These are phyloP conservation scores for Canis aureus DNA, from an alignment of 2,113 vertebrate genomes.

Conservation along the genomic window DNA sequence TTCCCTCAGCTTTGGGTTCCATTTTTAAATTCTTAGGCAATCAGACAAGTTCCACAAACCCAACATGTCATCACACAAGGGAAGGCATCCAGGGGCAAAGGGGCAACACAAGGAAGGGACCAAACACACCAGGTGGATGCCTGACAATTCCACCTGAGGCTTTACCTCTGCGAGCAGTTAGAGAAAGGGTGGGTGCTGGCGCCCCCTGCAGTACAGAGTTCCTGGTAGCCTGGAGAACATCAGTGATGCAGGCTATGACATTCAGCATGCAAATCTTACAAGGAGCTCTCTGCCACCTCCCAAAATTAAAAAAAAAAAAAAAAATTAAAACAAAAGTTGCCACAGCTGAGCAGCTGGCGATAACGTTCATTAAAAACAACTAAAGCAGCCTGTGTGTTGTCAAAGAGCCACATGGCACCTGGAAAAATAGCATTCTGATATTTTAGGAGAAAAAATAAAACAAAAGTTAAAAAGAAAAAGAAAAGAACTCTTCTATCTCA, in stretches of 20 bases:
- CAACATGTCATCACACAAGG: background rate
- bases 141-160: background rate
- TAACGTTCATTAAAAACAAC: conserved; percentile 74
- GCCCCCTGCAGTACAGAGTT: background rate
- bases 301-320: background rate
- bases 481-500: conserved; percentile 74
- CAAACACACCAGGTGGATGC: background rate
- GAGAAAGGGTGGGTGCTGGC: background rate
- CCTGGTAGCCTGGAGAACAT: background rate
- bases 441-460: conserved; percentile 53
- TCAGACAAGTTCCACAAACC: too few species aligned
- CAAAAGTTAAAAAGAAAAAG: conserved; percentile 61
- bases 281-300: background rate
- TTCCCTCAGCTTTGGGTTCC: background rate
- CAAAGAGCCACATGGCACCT: conserved; percentile 69
- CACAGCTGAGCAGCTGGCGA: conserved; percentile 67
- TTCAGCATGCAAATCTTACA: background rate
- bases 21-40: background rate
- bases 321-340: background rate
- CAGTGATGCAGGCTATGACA: background rate
- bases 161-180: background rate
- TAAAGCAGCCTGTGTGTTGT: conserved; percentile 68
- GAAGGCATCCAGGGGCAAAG: background rate
- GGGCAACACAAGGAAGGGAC: background rate
- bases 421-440: conserved; percentile 6